Evolutionary conservation across 2,888 invertebrate genomes (phyloP), one percentile per base, ranked within the genome.

Genomic region (Zhuqinia jingwanae): DNA sequence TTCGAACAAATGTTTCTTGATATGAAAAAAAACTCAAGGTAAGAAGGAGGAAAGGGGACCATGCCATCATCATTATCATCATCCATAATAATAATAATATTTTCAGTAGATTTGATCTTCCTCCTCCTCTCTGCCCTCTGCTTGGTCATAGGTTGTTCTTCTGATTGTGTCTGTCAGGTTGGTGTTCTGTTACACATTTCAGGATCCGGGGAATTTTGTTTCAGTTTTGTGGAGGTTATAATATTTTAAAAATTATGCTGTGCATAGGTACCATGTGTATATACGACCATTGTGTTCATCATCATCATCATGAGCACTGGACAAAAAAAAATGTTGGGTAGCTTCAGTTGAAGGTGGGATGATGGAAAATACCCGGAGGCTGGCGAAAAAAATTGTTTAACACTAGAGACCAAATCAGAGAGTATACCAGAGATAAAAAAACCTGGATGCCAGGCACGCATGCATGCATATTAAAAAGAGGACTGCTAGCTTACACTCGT

Each of bases 121-220:
- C 11, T 42, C 8, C 8, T 6, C 3, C 36, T 8, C 36, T 36
- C 8, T n/a, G n/a, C n/a, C n/a, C n/a, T 36, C 36, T 36, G 5
- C 10, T 53, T 15, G 27, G 45, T 70, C 27, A 58, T 20, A 58
- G 22, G 58, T 22, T 22, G 27, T 36, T 30, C 36, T 65, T 65
- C 15, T 65, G 13, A 27, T 65, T n/a, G 30, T 65, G 22, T n/a
- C 78, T 78, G 63, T 65, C 65, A 65, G 70, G 56, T 30, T 70
- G 60, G 73, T 81, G 81, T 81, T 81, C 47, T 81, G 81, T 81
- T 81, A 81, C 81, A 70, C 73, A 73, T 81, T 81, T 81, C 81
- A 81, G 70, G 50, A 81, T 22, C 73, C 73, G 73, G 73, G 58
- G 81, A 73, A 81, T 81, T 81, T 45, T 42, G 25, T 30, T 36